These are phyloP conservation scores for Adelosebastes latens DNA, from an alignment of 2,797 vertebrate species.

Conservation along the genomic window DNA sequence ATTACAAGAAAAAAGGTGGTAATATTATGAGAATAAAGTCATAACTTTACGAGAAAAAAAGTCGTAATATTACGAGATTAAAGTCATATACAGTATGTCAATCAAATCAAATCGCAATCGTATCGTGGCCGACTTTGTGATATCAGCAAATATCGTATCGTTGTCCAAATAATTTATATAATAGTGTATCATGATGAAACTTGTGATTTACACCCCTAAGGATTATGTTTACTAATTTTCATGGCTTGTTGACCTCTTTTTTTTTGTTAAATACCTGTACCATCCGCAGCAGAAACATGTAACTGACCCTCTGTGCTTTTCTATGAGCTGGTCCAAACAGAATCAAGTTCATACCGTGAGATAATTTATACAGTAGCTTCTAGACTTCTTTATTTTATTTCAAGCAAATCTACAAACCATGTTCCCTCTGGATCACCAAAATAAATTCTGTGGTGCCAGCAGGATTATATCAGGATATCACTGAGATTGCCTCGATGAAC, in stretches of 20 bases:
- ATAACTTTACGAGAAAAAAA: no score
- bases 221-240: not conserved
- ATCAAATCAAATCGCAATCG: no score
- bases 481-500: not conserved
- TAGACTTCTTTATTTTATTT: not conserved
- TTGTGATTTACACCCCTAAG: no score
- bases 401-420: not conserved
- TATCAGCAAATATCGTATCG: accelerated
- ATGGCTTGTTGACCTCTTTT: not conserved
- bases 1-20: no score
- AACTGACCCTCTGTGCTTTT: not conserved
- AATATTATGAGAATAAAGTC: no score
- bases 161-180: no score
- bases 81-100: no score
- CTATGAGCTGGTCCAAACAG: not conserved
- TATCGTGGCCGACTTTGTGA: no score
- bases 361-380: not conserved
- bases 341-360: not conserved
- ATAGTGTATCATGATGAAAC: no score
- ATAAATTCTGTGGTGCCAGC: not conserved
- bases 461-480: not conserved
- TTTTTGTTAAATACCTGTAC: not conserved
- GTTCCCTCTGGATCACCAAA: not conserved
- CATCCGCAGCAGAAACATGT: not conserved
- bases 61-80: accelerated